A percentile compares a stretch with the other conserved stretches of the same genome.
phyloP scores from a whole-genome alignment of 2,113 vertebrate species.

The Deroptyus accipitrinus region DNA sequence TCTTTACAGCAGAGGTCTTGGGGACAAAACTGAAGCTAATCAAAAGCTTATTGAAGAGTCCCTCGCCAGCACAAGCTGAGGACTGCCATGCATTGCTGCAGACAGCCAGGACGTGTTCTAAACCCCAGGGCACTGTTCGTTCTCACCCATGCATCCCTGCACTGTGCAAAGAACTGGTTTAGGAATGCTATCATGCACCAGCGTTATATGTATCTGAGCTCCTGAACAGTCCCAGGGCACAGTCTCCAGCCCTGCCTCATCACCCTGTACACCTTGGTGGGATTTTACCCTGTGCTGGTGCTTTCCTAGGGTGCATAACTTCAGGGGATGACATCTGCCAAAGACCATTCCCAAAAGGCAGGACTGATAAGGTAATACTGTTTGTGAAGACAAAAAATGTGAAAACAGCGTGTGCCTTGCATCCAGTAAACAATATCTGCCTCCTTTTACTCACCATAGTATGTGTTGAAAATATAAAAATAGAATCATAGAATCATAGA shows the following conservation, averaged over 20 bases:
- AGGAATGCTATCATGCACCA: neutral
- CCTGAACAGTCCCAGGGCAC: neutral
- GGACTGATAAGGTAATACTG: neutral
- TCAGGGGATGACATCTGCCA: neutral
- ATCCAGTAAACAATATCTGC: neutral
- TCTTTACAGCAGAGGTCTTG: neutral
- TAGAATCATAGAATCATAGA: neutral
- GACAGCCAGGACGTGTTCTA: neutral
- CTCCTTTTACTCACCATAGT: rapidly evolving
- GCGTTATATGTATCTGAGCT: no score
- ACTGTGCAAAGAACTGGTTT: neutral
- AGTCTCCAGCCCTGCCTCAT: neutral
- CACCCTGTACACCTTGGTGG: neutral
- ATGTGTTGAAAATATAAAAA: neutral
- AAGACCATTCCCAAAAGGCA: neutral
- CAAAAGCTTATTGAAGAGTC: rapidly evolving
- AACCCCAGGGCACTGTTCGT: rapidly evolving
- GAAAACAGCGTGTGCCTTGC: neutral
- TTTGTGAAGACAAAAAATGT: neutral
- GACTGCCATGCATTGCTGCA: neutral
- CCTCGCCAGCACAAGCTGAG: neutral
- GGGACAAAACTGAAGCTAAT: neutral
- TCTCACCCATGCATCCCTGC: neutral
- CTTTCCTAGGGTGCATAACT: neutral
- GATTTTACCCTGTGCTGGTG: neutral